Base-by-base conservation (phyloP, 2,113 vertebrate genomes). In the Hymenochirus boettgeri region DNA sequence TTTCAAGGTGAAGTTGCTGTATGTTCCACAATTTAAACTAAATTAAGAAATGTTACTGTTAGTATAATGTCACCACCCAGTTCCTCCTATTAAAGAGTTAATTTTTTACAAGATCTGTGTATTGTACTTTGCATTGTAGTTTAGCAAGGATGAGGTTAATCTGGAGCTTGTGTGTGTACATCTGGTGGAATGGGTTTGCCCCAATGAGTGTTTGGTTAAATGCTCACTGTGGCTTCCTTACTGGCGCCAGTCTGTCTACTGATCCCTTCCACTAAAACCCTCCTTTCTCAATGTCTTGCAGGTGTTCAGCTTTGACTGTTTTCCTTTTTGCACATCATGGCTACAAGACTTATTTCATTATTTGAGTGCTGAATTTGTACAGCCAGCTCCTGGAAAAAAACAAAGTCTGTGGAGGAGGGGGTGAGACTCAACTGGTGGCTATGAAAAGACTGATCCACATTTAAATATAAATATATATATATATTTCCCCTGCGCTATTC, bases 171-270 rank as follows among this genome's bases (percentile, higher is more conserved):
- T 78, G 73, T 78, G 88, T 78, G 80, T 86, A 89, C 91, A 92
- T 95, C 92, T 95, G 93, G 91, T 91, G 86, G 79, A 86, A 92
- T 90, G 89, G 86, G 89, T 92, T 93, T 88, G 88, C 91, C 90
- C 88, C 89, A 90, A 83, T 80, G 90, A 93, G 92, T 91, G 93
- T 95, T 95, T 93, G 92, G 90, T 94, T 92, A 90, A 96, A 91
- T 92, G 91, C 89, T 94, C 88, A 89, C 89, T 92, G 92, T 79
- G 95, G 94, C 92, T 97, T 95, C 93, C 91, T 93, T 88, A 76
- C 82, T 94, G 93, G 93, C 92, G 93, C 96, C 95, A 91, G 93
- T 81, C 92, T 92, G 94, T 94, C 94, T 87, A 90, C 91, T 94
- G 90, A 87, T 77, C 84, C 86, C 91, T 92, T 87, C 77, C 94